Evolutionary conservation across 1,140 invertebrate species (phyloP), one percentile per base, ranked within the genome.

Genomic region (Cotesia vestalis): DNA sequence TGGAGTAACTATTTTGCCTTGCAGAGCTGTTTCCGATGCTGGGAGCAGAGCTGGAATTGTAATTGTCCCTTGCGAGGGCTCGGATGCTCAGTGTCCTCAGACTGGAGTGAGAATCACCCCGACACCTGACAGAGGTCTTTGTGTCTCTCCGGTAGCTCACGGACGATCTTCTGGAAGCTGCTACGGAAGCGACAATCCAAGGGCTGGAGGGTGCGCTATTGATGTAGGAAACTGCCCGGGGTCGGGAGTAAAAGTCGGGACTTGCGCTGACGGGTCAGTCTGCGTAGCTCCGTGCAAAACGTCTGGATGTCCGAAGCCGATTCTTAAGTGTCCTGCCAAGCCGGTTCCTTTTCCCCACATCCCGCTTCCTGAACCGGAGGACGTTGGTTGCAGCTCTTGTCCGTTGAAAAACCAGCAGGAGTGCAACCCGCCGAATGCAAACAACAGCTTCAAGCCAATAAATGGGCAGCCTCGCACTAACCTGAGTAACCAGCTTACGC

Each of bases 401-500:
- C 63, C 64, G 1, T 14, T 74, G 11, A 67, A 73, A 66, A 53
- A 34, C 55, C 69, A 59, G 69, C 69, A 51, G 59, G 68, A 12
- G 55, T 46, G 3, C 55, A 53, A 17, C 59, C 20, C 62, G n/a
- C 34, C 11, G 5, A 14, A 27, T 38, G 70, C 40, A 53, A 60
- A 69, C 38, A 72, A n/a, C 35, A 66, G 78, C 55, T 84, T 84
- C 70, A 73, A 84, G 36, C 82, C 84, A 3, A 82, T 85, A 40
- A 81, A 80, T 66, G 83, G 55, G 11, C 71, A 85, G 73, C 83
- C 83, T 73, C 80, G 80, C 73, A 87, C 85, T 84, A 87, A 86
- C 46, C 76, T 87, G 14, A 81, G 81, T 69, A 84, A 79, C 69
- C 85, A 87, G 79, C 84, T 87, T 75, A 83, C 84, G 57, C 80